Percentiles rank a stretch among this genome's conserved stretches.
Evolutionary conservation across 1,140 invertebrate genomes (phyloP).

Genomic region (Drosophila yakuba): DNA sequence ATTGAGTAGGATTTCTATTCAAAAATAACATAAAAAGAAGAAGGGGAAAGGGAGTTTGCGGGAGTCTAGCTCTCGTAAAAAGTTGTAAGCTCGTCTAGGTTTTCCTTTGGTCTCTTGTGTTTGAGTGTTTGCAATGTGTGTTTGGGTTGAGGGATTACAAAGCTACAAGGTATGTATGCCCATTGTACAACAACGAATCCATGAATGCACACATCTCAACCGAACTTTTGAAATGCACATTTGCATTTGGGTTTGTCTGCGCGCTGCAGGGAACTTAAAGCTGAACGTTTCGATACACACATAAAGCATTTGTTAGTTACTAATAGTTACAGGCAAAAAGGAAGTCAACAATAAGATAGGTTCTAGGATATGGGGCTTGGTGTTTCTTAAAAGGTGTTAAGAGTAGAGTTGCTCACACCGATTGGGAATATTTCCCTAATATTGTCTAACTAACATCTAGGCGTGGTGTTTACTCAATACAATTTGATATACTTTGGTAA

Average conservation of each 20-base stretch:
- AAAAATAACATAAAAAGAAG: conserved; percentile 20
- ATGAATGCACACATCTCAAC: conserved; percentile 28
- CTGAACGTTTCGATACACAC: conserved; percentile 55
- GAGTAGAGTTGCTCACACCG: conserved; percentile 39
- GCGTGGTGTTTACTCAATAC: conserved; percentile 29
- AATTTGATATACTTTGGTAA: conserved; percentile 28
- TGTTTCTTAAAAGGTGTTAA: conserved; percentile 63
- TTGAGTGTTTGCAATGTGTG: conserved; percentile 50
- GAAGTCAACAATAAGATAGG: conserved; percentile 33
- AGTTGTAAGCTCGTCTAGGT: conserved; percentile 78
- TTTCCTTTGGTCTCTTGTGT: conserved; percentile 70
- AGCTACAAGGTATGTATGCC: conserved; percentile 44
- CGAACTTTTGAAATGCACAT: conserved; percentile 29
- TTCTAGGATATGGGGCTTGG: conserved; percentile 53
- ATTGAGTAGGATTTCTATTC: conserved; percentile 11
- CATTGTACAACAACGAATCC: conserved; percentile 35
- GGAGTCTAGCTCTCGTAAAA: conserved; percentile 35
- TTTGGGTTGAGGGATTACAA: conserved; percentile 45
- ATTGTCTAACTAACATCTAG: conserved; percentile 78
- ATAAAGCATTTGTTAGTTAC: conserved; percentile 56
- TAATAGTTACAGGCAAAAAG: conserved; percentile 9
- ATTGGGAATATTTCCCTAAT: conserved; percentile 78
- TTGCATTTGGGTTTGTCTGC: conserved; percentile 9
- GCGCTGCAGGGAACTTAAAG: conserved; percentile 26
- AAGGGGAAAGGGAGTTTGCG: conserved; percentile 3